These are phyloP conservation scores for Alligator sinensis DNA, from an alignment of 2,113 vertebrate genomes.

Conservation along the genomic window DNA sequence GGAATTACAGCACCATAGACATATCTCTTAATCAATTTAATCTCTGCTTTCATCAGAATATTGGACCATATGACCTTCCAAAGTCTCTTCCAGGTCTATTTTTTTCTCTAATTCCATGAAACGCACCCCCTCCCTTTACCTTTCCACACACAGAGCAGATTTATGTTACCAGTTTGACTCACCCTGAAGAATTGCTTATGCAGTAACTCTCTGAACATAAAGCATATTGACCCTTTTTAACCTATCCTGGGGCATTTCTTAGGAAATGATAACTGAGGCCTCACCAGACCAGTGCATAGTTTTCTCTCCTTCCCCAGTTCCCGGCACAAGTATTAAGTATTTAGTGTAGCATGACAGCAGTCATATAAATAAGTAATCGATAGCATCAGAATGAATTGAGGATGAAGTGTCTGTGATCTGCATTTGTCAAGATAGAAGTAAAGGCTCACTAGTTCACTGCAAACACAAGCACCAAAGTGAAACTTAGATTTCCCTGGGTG, in stretches of 20 bases:
- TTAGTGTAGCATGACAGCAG: background rate
- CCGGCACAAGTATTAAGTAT: background rate
- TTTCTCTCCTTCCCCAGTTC: constrained; percentile 13
- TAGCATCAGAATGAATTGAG: constrained; percentile 2
- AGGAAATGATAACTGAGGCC: background rate
- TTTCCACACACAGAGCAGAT: background rate
- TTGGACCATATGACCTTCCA: too few species aligned
- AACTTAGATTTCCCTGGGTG: background rate
- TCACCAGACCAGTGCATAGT: background rate
- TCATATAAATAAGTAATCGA: constrained; percentile 4
- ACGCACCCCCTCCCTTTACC: background rate
- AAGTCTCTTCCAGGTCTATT: too few species aligned
- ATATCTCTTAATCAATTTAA: too few species aligned
- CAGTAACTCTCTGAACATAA: background rate
- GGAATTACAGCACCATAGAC: too few species aligned
- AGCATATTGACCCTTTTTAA: background rate
- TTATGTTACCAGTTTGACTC: background rate
- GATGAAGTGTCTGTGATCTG: background rate
- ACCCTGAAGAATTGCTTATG: background rate
- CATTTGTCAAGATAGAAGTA: constrained; percentile 10
- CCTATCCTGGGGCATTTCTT: background rate
- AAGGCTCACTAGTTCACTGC: background rate
- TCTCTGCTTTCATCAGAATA: too few species aligned
- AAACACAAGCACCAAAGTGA: background rate
- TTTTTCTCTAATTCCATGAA: background rate